These are phyloP conservation scores for Euwallacea fornicatus DNA, from an alignment of 1,140 invertebrate genomes.

Conservation along the genomic window DNA sequence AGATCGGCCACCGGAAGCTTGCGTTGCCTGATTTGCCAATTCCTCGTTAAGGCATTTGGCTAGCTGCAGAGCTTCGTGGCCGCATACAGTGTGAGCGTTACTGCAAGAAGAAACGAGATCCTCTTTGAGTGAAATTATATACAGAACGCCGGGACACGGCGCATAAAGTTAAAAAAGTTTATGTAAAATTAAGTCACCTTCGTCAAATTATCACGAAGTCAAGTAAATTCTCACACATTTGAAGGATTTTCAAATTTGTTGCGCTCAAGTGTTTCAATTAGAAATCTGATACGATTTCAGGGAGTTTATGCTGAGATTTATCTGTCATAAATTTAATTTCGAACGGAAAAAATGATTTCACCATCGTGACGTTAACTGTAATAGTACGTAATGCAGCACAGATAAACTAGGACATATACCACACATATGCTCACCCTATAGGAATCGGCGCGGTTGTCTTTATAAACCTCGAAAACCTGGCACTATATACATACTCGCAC, in stretches of 20 bases:
- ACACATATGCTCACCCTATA: slow-evolving; percentile 58
- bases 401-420: no score
- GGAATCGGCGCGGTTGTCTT: slow-evolving; percentile 68
- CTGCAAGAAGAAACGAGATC: slow-evolving; percentile 22
- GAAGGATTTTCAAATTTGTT: no score
- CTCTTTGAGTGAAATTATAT: no score
- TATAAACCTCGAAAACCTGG: slow-evolving; percentile 38
- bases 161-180: neutral
- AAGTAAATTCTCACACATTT: neutral
- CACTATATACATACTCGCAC: slow-evolving; percentile 21
- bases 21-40: slow-evolving; percentile 61
- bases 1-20: slow-evolving; percentile 53
- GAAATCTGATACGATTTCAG: no score
- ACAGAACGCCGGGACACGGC: no score
- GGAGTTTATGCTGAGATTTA: no score
- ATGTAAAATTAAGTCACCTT: neutral
- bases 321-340: no score
- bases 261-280: no score
- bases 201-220: neutral
- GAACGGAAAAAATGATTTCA: no score
- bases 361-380: no score
- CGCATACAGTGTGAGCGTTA: slow-evolving; percentile 71
- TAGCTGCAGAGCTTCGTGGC: slow-evolving; percentile 74
- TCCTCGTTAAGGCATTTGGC: slow-evolving; percentile 72
- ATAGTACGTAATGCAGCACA: no score